These are phyloP conservation scores for Callocephalon fimbriatum DNA, from an alignment of 2,113 vertebrate species.

Conservation along the genomic window DNA sequence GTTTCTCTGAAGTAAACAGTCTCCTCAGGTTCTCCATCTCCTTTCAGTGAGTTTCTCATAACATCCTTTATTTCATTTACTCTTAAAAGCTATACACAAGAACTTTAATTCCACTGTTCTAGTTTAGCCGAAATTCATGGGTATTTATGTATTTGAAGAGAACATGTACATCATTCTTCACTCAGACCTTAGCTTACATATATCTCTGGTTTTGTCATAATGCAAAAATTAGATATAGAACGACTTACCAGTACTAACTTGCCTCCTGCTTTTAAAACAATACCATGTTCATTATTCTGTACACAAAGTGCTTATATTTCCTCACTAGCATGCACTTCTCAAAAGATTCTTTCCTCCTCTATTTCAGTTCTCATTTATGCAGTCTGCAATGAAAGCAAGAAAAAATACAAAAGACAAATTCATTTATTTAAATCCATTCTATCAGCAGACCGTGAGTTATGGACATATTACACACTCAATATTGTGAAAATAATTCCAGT, in stretches of 20 bases:
- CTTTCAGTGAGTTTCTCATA: background rate
- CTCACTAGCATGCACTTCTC: background rate
- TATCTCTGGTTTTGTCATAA: background rate
- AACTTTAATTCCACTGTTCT: background rate
- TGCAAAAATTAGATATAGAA: background rate
- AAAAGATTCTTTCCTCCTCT: background rate
- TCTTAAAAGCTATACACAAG: background rate
- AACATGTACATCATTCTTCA: background rate
- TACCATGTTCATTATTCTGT: background rate
- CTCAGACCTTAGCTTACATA: background rate
- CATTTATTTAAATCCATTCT: constrained; percentile 25
- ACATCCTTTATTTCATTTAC: background rate
- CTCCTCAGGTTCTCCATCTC: background rate
- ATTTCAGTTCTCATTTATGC: constrained; percentile 24
- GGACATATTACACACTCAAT: background rate
- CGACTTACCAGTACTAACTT: background rate
- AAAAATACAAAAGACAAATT: constrained; percentile 12
- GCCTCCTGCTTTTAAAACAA: background rate
- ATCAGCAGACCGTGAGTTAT: background rate
- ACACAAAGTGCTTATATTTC: background rate
- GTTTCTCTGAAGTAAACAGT: background rate
- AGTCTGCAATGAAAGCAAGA: background rate
- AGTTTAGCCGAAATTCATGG: background rate
- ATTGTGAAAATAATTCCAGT: constrained; percentile 31
- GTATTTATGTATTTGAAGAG: background rate